Evolutionary conservation across 2,113 vertebrate genomes (phyloP), one percentile per base, ranked within the genome.

Genomic region (Bolborhynchus lineola): DNA sequence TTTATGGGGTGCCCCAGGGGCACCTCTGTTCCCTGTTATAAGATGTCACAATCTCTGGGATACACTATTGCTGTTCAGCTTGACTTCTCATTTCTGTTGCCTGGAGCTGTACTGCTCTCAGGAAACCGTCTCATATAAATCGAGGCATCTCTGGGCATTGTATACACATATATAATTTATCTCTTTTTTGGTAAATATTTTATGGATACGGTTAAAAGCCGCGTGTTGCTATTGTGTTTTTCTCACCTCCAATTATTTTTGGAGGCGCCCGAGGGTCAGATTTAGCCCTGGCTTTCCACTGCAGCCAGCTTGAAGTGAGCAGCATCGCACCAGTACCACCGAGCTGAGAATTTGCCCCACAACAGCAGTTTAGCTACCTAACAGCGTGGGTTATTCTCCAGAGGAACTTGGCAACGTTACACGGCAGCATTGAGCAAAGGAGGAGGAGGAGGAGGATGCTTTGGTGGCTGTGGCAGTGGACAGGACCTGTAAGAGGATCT

Each of bases 1-100:
- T 96, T 96, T 63, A 87, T 91, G 88, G 62, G 86, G 91, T 57
- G 79, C 97, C 97, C 96, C 88, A 64, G 97, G 97, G 98, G 97
- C 89, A 46, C 84, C 95, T 97, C 93, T 57, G 82, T 88, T 96
- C 94, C 91, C 79, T 81, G 84, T 86, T 90, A 86, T 95, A 92
- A 95, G 97, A 97, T 97, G 95, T 97, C 93, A 77, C 96, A 26
- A n/a, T 96, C 90, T 92, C 96, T 69, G 94, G 90, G 94, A 92
- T 89, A 44, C 94, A 33, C 81, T 5, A 78, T 93, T 88, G 59
- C 93, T 39, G 83, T 97, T 96, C 93, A 85, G 96, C 95, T 95
- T 88, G 90, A 37, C 93, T 96, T 97, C 96, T 91, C 97, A 9
- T 75, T 84, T 92, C 95, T 42, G 59, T 95, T 59, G 97, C 98